Evolutionary conservation across 2,888 invertebrate genomes (phyloP).

Genomic region (Papilio demoleus): DNA sequence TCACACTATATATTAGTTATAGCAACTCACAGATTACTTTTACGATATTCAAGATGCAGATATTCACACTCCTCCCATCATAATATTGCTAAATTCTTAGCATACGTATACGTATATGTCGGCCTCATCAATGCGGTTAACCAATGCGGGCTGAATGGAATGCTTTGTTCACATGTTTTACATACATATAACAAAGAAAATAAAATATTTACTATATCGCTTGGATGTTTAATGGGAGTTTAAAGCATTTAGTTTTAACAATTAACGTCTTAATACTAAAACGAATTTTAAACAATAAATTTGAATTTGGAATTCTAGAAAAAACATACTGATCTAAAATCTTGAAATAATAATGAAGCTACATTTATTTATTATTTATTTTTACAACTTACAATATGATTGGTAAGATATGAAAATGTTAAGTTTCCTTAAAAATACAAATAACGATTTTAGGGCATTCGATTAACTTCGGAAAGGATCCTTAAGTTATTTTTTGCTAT

Average conservation of each 20-base stretch:
- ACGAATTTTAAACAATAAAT: too few relatives aligned
- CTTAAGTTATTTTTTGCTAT: conserved; percentile 9
- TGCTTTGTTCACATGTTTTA: conserved; percentile 48
- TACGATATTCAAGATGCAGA: conserved; percentile 22
- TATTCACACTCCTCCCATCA: conserved; percentile 1
- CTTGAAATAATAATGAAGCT: too few relatives aligned
- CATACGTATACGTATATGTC: conserved; percentile 30
- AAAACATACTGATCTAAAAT: too few relatives aligned
- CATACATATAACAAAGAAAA: conserved; percentile 37
- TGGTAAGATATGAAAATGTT: not conserved
- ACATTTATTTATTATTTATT: too few relatives aligned
- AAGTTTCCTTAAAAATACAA: conserved; percentile 6
- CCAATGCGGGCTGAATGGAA: conserved; percentile 69
- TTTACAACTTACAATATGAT: not conserved
- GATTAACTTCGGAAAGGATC: not conserved
- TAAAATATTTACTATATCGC: conserved; percentile 26
- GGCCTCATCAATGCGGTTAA: conserved; percentile 67
- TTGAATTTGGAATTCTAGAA: too few relatives aligned
- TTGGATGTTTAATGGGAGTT: not conserved
- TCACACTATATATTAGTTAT: not conserved
- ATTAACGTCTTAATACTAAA: too few relatives aligned
- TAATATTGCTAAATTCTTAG: conserved; percentile 39
- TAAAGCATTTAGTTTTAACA: not conserved
- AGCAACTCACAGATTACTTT: not conserved
- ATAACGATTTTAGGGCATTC: conserved; percentile 6